Percentiles rank a stretch among this genome's conserved stretches.
phyloP scores from a whole-genome alignment of 2,113 vertebrate genomes.

The Phrynocephalus versicolor region DNA sequence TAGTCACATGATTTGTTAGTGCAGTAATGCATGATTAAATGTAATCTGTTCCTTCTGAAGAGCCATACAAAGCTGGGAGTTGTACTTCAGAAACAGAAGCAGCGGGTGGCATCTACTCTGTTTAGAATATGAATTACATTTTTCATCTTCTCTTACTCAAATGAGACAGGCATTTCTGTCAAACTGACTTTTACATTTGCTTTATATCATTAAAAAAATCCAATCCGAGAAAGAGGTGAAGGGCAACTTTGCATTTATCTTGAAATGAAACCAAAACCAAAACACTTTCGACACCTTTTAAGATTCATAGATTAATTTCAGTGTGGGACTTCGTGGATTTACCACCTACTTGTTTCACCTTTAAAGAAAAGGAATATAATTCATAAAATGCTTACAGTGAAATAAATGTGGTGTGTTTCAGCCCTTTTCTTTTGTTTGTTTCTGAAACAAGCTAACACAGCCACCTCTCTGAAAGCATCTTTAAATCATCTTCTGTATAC shows the following conservation, averaged over 20 bases:
- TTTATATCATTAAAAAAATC: too few relatives aligned
- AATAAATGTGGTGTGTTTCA: too few relatives aligned
- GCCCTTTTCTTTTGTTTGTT: too few relatives aligned
- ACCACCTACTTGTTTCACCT: too few relatives aligned
- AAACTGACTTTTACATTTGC: not conserved
- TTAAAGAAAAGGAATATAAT: too few relatives aligned
- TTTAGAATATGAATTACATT: not conserved
- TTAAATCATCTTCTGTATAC: too few relatives aligned
- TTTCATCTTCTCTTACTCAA: not conserved
- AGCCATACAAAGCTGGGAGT: not conserved
- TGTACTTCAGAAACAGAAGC: not conserved
- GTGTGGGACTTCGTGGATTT: too few relatives aligned
- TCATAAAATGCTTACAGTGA: too few relatives aligned
- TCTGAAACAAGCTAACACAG: too few relatives aligned
- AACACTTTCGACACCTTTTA: too few relatives aligned
- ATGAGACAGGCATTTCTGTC: not conserved
- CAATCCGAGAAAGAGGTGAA: not conserved
- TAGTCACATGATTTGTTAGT: not conserved
- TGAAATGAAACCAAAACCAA: not conserved
- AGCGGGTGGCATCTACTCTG: not conserved
- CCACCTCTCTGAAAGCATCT: too few relatives aligned
- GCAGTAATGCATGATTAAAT: not conserved
- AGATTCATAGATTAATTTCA: too few relatives aligned
- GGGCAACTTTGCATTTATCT: not conserved
- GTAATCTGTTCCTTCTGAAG: not conserved